Evolutionary conservation across 2,888 invertebrate genomes (phyloP).

Genomic region (Anoncus sp.): DNA sequence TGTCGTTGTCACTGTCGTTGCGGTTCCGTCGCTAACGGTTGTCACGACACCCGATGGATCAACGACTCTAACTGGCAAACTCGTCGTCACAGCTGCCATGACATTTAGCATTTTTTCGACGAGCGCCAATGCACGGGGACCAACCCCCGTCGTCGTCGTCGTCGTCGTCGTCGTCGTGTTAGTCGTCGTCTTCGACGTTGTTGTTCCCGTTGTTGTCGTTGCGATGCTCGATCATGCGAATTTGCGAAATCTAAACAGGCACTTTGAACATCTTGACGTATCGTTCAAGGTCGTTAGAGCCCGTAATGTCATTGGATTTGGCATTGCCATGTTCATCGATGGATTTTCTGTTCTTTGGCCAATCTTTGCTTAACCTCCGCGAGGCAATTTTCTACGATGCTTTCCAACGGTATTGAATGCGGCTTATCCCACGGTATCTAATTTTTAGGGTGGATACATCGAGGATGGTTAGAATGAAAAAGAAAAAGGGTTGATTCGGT

Average conservation of each 20-base stretch:
- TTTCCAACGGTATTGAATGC: neutral
- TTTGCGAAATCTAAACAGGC: constrained; percentile 31
- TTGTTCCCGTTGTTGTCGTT: neutral
- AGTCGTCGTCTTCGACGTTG: constrained; percentile 27
- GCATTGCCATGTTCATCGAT: constrained; percentile 27
- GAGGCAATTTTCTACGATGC: neutral
- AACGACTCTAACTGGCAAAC: constrained; percentile 75
- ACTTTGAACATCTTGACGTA: constrained; percentile 40
- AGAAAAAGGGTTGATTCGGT: neutral
- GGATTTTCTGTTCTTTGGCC: neutral
- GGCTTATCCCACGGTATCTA: neutral
- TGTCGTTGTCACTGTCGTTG: constrained; percentile 61
- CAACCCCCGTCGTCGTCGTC: constrained; percentile 29
- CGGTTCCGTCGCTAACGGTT: constrained; percentile 62
- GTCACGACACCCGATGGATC: constrained; percentile 66
- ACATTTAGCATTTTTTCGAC: constrained; percentile 77
- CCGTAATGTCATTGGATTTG: neutral
- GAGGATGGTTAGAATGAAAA: neutral
- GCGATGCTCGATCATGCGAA: constrained; percentile 56
- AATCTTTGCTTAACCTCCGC: neutral
- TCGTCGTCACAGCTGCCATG: constrained; percentile 79
- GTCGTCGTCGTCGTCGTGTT: constrained; percentile 32
- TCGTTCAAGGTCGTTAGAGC: constrained; percentile 11
- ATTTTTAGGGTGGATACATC: neutral
- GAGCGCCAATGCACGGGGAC: constrained; percentile 46